Evolutionary conservation across 2,797 vertebrate genomes (phyloP).

Genomic region (Crenuchus spilurus): DNA sequence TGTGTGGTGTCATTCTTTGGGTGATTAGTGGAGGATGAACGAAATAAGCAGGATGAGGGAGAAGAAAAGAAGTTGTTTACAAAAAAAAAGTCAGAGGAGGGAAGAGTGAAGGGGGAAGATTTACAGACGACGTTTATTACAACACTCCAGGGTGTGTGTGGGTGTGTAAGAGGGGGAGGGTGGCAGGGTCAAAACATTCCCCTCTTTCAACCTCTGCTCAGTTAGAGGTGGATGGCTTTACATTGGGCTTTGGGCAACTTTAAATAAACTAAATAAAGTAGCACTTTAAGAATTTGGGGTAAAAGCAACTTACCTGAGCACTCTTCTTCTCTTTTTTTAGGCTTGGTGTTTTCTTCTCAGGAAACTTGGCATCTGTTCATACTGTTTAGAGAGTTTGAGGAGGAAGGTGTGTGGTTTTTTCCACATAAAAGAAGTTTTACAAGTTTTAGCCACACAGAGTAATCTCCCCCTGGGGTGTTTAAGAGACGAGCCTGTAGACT

Average conservation of each 20-base stretch:
- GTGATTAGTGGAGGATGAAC: slow-evolving; percentile 65
- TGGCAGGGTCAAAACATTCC: slow-evolving; percentile 69
- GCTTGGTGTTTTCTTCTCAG: neutral
- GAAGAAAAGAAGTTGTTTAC: slow-evolving; percentile 67
- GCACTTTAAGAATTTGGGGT: neutral
- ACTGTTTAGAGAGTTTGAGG: slow-evolving; percentile 25
- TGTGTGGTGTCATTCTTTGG: slow-evolving; percentile 70
- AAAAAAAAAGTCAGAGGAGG: slow-evolving; percentile 63
- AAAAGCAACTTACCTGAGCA: slow-evolving; percentile 15
- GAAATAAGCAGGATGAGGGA: slow-evolving; percentile 47
- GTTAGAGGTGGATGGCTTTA: slow-evolving; percentile 50
- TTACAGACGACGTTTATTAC: slow-evolving; percentile 78
- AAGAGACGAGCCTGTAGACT: slow-evolving; percentile 66
- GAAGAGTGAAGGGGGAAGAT: slow-evolving; percentile 67
- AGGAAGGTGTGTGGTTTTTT: slow-evolving; percentile 56
- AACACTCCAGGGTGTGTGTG: slow-evolving; percentile 70
- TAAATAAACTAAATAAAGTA: slow-evolving; percentile 29
- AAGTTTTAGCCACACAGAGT: slow-evolving; percentile 58
- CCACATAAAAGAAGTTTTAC: slow-evolving; percentile 70
- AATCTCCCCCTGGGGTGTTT: slow-evolving; percentile 67
- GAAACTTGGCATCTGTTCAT: slow-evolving; percentile 16
- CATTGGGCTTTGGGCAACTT: slow-evolving; percentile 14
- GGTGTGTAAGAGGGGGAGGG: slow-evolving; percentile 39
- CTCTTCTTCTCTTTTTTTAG: neutral
- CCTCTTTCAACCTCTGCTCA: slow-evolving; percentile 58